These are phyloP conservation scores for Julus scandinavius DNA, from an alignment of 2,888 invertebrate genomes.

Conservation along the genomic window DNA sequence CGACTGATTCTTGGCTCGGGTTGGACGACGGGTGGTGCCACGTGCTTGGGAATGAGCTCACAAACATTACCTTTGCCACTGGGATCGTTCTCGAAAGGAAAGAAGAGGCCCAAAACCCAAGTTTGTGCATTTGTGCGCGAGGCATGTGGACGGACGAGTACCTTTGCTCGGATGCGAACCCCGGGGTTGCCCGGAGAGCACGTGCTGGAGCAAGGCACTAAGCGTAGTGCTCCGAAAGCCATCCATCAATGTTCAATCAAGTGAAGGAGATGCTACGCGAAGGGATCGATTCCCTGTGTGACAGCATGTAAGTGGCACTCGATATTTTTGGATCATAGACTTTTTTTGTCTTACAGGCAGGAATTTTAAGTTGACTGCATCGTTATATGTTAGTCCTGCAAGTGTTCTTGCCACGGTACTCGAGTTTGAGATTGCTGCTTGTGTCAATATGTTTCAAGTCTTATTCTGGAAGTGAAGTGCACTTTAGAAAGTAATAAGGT, in stretches of 20 bases:
- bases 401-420: neutral
- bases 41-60: neutral
- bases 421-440: neutral
- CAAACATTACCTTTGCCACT: neutral
- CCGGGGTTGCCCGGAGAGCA: neutral
- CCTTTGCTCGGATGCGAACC: neutral
- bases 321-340: neutral
- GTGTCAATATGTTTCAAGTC: neutral
- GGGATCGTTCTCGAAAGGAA: neutral
- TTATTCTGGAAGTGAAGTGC: no score
- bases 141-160: neutral
- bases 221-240: neutral
- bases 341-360: neutral
- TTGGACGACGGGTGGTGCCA: slow-evolving; percentile 24
- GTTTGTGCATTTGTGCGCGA: slow-evolving; percentile 12
- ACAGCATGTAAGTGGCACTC: slow-evolving; percentile 39
- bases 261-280: slow-evolving; percentile 46
- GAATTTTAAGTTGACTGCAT: no score
- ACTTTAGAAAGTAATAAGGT: no score
- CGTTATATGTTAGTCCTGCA: no score
- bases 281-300: slow-evolving; percentile 48
- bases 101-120: neutral
- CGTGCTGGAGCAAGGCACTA: neutral
- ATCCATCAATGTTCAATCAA: slow-evolving; percentile 47
- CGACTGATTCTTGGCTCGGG: slow-evolving; percentile 9